A percentile compares a stretch with the other conserved stretches of the same genome.
Evolutionary conservation across 2,113 vertebrate species (phyloP).

Genomic region (Cairina moschata): DNA sequence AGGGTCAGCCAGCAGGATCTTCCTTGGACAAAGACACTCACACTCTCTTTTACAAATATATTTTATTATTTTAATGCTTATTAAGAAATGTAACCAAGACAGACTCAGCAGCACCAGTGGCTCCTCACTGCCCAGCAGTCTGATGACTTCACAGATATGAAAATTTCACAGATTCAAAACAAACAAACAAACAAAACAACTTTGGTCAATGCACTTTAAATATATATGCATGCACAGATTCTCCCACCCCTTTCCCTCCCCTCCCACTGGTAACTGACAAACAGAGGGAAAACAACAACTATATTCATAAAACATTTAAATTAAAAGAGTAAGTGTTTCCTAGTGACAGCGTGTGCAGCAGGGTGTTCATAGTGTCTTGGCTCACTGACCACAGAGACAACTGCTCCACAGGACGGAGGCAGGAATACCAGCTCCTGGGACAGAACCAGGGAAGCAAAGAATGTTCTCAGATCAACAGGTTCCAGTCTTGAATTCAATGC

Average conservation of each 20-base stretch:
- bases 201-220: slow-evolving; percentile 65
- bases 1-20: not conserved
- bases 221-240: slow-evolving; percentile 58
- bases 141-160: slow-evolving; percentile 70
- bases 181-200: not conserved
- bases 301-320: slow-evolving; percentile 64
- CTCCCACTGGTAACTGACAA: slow-evolving; percentile 24
- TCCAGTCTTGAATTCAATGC: slow-evolving; percentile 16
- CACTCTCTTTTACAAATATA: slow-evolving; percentile 65
- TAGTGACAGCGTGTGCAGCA: slow-evolving; percentile 33
- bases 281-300: slow-evolving; percentile 55
- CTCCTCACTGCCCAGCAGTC: slow-evolving; percentile 69
- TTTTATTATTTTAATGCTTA: slow-evolving; percentile 72
- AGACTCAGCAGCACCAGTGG: slow-evolving; percentile 65
- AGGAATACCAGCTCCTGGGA: slow-evolving; percentile 17
- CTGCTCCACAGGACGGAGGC: not conserved
- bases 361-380: slow-evolving; percentile 25
- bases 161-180: slow-evolving; percentile 69
- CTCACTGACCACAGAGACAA: slow-evolving; percentile 7
- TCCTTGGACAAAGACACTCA: slow-evolving; percentile 35
- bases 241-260: not conserved
- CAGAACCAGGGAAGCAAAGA: not conserved
- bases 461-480: not conserved
- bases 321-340: slow-evolving; percentile 52
- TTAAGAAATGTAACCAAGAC: slow-evolving; percentile 73